Percentiles rank a stretch among this genome's conserved stretches.
phyloP scores from a whole-genome alignment of 2,113 vertebrate species.

The Puma concolor region DNA sequence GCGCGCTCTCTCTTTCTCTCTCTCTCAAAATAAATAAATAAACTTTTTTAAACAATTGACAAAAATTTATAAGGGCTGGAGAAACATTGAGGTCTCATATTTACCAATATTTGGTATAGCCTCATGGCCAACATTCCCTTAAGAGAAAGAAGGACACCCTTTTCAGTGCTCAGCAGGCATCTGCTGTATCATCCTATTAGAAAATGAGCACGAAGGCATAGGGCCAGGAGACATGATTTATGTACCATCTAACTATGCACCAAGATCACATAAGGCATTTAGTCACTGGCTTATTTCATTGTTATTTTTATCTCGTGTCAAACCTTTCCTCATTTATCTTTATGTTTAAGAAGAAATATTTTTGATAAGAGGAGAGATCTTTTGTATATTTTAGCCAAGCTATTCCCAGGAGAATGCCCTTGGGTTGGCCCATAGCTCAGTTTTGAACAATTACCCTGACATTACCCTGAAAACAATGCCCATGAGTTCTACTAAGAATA shows the following conservation, averaged over 20 bases:
- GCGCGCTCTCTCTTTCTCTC: neutral
- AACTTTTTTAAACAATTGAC: neutral
- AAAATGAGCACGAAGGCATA: neutral
- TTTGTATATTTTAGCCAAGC: constrained; percentile 64
- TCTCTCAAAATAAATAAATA: neutral
- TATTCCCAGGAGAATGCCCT: constrained; percentile 73
- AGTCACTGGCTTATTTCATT: constrained; percentile 52
- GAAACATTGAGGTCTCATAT: neutral
- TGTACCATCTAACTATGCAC: neutral
- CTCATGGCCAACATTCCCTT: neutral
- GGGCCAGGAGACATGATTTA: neutral
- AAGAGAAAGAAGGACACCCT: neutral
- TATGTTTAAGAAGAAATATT: constrained; percentile 72
- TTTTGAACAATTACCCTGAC: constrained; percentile 82
- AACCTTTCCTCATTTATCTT: constrained; percentile 58
- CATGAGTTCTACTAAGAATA: constrained; percentile 83
- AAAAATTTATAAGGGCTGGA: neutral
- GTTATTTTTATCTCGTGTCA: constrained; percentile 62
- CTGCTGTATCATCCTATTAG: neutral
- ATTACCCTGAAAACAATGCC: constrained; percentile 84
- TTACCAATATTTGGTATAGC: neutral
- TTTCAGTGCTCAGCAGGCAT: neutral
- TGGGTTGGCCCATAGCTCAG: constrained; percentile 67
- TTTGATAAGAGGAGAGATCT: constrained; percentile 70
- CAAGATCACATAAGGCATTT: neutral